phyloP scores from a whole-genome alignment of 2,113 vertebrate species.

The Lanius ludovicianus region DNA sequence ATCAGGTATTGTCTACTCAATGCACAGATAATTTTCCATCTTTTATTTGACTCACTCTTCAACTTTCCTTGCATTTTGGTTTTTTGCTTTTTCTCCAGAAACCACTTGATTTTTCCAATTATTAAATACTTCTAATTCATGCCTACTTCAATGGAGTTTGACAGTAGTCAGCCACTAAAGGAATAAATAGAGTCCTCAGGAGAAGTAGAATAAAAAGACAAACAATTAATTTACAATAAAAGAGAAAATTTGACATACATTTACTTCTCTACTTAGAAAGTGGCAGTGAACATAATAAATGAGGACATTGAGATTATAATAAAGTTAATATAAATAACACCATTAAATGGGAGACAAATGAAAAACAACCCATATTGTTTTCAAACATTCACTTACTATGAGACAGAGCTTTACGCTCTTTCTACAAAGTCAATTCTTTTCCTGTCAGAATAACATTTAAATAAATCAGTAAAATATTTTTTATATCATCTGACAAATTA shows the following conservation, averaged over 20 bases:
- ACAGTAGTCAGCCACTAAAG: background rate
- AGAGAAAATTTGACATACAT: background rate
- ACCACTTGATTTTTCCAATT: background rate
- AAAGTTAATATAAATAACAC: background rate
- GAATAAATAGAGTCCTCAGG: background rate
- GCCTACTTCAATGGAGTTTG: background rate
- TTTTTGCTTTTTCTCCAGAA: background rate
- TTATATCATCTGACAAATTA: background rate
- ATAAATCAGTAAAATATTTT: background rate
- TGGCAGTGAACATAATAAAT: background rate
- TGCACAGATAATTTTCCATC: background rate
- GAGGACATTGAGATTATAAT: background rate
- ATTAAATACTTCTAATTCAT: background rate
- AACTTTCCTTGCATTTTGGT: background rate
- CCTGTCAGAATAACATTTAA: background rate
- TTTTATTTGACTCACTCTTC: rapidly evolving
- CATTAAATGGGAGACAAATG: background rate
- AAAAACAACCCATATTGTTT: background rate
- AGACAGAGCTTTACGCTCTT: background rate
- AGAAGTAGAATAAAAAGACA: background rate
- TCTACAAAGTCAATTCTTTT: background rate
- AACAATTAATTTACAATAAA: background rate
- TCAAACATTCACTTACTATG: background rate
- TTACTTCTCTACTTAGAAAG: background rate
- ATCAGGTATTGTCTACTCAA: background rate